These are phyloP conservation scores for Glyphotaelius pellucidus DNA, from an alignment of 2,888 invertebrate species.

Conservation along the genomic window DNA sequence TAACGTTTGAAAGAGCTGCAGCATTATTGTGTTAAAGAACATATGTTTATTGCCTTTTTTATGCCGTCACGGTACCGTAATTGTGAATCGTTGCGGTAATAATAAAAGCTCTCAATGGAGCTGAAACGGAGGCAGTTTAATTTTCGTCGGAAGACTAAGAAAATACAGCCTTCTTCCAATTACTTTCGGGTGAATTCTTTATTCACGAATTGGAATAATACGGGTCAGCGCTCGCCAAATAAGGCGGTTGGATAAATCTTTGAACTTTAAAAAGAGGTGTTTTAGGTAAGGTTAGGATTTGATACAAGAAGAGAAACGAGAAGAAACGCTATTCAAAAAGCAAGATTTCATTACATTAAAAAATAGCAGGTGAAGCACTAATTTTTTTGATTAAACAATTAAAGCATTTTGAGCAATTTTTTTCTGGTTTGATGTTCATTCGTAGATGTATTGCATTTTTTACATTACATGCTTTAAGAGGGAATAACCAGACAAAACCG, in stretches of 20 bases:
- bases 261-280: background rate
- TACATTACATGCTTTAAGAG: too few species aligned
- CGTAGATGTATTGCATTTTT: too few species aligned
- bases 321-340: background rate
- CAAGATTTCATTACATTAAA: background rate
- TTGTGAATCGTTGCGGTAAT: too few species aligned
- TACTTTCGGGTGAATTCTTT: background rate
- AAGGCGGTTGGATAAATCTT: background rate
- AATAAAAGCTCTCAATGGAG: too few species aligned
- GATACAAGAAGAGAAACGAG: background rate
- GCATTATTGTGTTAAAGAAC: too few species aligned
- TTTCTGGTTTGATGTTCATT: too few species aligned
- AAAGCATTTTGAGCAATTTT: too few species aligned
- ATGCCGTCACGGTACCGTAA: too few species aligned
- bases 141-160: background rate
- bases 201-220: background rate
- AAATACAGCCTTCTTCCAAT: constrained; percentile 4
- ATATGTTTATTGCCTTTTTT: too few species aligned
- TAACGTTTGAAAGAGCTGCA: too few species aligned
- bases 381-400: too few species aligned
- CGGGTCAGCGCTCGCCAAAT: background rate
- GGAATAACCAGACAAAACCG: too few species aligned
- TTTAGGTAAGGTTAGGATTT: background rate
- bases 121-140: background rate
- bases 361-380: background rate